Evolutionary conservation across 2,888 invertebrate species (phyloP), one percentile per base, ranked within the genome.

Genomic region (Ophion ellenae): DNA sequence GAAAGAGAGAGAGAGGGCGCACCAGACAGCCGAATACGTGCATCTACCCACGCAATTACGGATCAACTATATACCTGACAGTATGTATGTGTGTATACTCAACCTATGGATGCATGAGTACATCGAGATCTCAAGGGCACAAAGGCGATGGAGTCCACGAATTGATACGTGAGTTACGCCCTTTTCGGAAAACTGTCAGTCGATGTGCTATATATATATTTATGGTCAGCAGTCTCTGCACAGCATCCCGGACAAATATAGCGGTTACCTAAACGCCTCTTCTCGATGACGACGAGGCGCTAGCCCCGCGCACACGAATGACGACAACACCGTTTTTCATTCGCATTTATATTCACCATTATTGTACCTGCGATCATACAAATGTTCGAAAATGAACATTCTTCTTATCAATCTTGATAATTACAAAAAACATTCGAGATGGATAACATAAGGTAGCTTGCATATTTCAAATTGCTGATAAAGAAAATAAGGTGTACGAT

Each of bases 211-310:
- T 45, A 11, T 45, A 45, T 71, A 53, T 80, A 67, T 57, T 74
- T 79, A 76, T 70, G 82, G 79, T 85, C 81, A 74, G 76, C 63
- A 28, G 76, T 71, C 76, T 83, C 64, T 71, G 69, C 70, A 36
- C 78, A 69, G 67, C 76, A 80, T 83, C 71, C 83, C 45, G 85
- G 85, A 80, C 83, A 85, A 85, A 85, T 85, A 85, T 85, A 85
- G 85, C 85, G 85, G 83, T 85, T 83, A 83, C 85, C 83, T 83
- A 85, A 85, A 85, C 83, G 80, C 83, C 83, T 83, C 83, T 69
- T 83, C 76, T 64, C 75, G 75, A 85, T 80, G 85, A 82, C 82
- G 82, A 85, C 78, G 70, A 77, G 71, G 61, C 57, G n/a, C 24
- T 66, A 14, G 11, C 32, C 32, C 47, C n/a, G 53, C 53, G 7